Conservation (phyloP, 2,888 invertebrate genomes). For the Drosophila neoperkinsi region DNA sequence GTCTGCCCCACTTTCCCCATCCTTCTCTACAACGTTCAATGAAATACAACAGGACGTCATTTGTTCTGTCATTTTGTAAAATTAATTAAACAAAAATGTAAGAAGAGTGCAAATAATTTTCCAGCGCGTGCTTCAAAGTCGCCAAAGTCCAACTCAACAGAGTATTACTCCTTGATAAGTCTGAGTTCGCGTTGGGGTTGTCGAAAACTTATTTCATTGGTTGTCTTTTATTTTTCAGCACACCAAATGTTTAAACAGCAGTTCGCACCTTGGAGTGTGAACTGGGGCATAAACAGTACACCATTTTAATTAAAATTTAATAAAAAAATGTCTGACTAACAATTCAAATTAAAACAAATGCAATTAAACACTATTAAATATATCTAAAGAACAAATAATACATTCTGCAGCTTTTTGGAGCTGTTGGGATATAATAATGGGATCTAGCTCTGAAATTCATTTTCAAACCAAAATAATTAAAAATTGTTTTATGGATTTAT, state of each 20-base stretch:
- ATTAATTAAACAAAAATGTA: constrained; percentile 80
- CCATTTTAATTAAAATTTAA: neutral
- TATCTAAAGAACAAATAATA: neutral
- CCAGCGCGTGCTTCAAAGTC: constrained; percentile 59
- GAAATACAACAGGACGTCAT: constrained; percentile 23
- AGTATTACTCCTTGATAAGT: constrained; percentile 12
- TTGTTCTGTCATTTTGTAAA: constrained; percentile 68
- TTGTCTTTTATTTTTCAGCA: constrained; percentile 28
- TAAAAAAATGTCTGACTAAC: neutral
- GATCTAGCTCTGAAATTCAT: neutral
- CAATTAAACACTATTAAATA: neutral
- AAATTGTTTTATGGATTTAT: neutral
- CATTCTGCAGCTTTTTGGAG: neutral
- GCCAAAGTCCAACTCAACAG: constrained; percentile 61
- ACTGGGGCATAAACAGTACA: neutral
- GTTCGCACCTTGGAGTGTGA: constrained; percentile 33
- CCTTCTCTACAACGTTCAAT: neutral
- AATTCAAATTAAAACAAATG: neutral
- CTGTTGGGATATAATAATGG: neutral
- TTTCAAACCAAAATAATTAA: neutral
- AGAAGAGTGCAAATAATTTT: constrained; percentile 76
- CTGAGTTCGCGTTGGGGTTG: constrained; percentile 1
- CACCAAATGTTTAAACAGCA: constrained; percentile 22
- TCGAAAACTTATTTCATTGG: constrained; percentile 20
- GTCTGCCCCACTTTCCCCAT: neutral